Conservation (phyloP, 2,113 vertebrate genomes). For the Turnix velox region DNA sequence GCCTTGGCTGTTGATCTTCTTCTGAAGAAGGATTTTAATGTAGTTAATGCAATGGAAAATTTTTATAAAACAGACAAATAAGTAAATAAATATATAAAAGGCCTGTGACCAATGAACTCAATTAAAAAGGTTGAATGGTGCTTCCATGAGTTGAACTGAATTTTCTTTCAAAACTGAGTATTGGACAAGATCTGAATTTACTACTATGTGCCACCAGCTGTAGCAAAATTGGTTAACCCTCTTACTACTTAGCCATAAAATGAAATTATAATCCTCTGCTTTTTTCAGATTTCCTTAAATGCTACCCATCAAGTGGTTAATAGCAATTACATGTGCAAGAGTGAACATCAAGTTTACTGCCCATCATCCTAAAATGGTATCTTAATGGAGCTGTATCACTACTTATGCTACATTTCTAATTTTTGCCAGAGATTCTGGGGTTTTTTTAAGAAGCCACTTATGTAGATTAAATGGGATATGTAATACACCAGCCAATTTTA, state of each 20-base stretch:
- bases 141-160: slow-evolving; percentile 7
- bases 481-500: not conserved
- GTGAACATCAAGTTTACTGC: not conserved
- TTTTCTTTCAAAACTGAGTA: slow-evolving; percentile 46
- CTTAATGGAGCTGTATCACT: not conserved
- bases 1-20: slow-evolving; percentile 72
- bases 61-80: slow-evolving; percentile 67
- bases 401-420: not conserved
- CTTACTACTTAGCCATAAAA: not conserved
- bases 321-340: not conserved
- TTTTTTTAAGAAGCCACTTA: not conserved
- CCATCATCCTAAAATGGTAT: not conserved
- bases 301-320: not conserved
- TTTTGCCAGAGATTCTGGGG: fast-evolving
- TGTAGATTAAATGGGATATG: not conserved
- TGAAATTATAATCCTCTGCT: not conserved
- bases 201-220: not conserved
- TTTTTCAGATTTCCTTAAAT: not conserved
- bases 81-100: slow-evolving; percentile 72
- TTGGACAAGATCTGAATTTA: slow-evolving; percentile 10
- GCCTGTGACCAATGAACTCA: slow-evolving; percentile 48
- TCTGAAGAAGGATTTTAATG: slow-evolving; percentile 70
- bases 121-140: slow-evolving; percentile 38
- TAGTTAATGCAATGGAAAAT: slow-evolving; percentile 54
- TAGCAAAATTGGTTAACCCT: not conserved